phyloP scores from a whole-genome alignment of 2,113 vertebrate species.

The Pagrus major region DNA sequence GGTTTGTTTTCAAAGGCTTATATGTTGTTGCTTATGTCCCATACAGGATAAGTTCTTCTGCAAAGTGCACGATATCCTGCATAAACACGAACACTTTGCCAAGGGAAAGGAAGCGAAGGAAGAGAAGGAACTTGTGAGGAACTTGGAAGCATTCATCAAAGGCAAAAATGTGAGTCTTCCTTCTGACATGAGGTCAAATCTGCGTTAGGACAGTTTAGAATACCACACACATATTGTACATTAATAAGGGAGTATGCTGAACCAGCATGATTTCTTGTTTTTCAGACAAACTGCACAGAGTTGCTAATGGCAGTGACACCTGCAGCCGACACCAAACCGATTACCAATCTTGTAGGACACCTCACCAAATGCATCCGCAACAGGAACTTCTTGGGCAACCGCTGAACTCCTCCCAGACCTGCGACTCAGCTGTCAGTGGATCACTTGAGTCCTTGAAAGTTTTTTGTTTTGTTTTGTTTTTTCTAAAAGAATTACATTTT shows the following conservation, averaged over 20 bases:
- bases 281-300: constrained; percentile 44
- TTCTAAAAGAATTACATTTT: background rate
- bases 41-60: constrained; percentile 73
- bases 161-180: constrained; percentile 1
- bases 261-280: background rate
- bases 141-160: accelerated
- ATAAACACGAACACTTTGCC: accelerated
- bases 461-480: background rate
- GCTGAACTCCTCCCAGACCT: background rate
- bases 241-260: background rate
- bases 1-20: background rate
- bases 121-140: background rate
- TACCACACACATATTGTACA: background rate
- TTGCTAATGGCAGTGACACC: accelerated
- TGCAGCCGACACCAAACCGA: accelerated
- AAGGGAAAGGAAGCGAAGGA: accelerated
- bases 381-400: background rate
- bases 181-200: background rate
- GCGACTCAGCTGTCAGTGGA: background rate
- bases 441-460: background rate
- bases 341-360: accelerated
- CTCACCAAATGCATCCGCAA: accelerated
- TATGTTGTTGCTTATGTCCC: background rate
- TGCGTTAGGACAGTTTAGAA: background rate
- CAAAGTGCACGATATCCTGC: constrained; percentile 43